Base-by-base conservation (phyloP, 2,113 vertebrate genomes). In the Apodemus sylvaticus region DNA sequence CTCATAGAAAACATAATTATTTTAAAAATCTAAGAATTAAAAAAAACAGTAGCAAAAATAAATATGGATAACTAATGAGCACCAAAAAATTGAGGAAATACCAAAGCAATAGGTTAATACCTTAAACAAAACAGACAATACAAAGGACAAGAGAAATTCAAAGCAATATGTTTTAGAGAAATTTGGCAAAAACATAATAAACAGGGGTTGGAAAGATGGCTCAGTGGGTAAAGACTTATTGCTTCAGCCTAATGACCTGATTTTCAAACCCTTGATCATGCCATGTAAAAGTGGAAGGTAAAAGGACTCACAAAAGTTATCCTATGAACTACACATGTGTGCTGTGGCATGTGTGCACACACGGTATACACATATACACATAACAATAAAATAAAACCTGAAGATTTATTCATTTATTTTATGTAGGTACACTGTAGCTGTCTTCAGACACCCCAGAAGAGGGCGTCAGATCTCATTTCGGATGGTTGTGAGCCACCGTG, bases 81-180 rank as follows among this genome's bases (percentile, higher is more conserved):
- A 93, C 45, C 39, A 91, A 83, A 96, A 94, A 66, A 66, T 89
- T 58, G 64, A 89, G 34, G 60, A 73, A 96, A 97, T 48, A 87
- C 26, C 14, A 93, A 92, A 93, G 60, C 51, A 89, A 86, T 14
- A 93, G 10, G 82, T 9, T 20, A 90, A 39, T 19, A 71, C 31
- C 6, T 55, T 92, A 70, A 76, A 53, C 36, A 68, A 92, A 90
- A 64, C 13, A 31, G 34, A n/a, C 29, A 86, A 86, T 76, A 93
- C 8, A 94, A 10, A 92, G 8, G 17, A 26, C 16, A 93, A 45
- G 48, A 94, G 19, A 90, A 89, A 88, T 36, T 60, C 87, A 26
- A 93, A 53, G 93, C 12, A 92, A 48, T 51, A 55, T 62, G 91
- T 94, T 79, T 97, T 60, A 93, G 71, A 77, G 76, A 90, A 29